A percentile compares a stretch with the other conserved stretches of the same genome.
These are phyloP conservation scores for Heliconius nattereri DNA, from an alignment of 1,140 invertebrate genomes.

Conservation along the genomic window DNA sequence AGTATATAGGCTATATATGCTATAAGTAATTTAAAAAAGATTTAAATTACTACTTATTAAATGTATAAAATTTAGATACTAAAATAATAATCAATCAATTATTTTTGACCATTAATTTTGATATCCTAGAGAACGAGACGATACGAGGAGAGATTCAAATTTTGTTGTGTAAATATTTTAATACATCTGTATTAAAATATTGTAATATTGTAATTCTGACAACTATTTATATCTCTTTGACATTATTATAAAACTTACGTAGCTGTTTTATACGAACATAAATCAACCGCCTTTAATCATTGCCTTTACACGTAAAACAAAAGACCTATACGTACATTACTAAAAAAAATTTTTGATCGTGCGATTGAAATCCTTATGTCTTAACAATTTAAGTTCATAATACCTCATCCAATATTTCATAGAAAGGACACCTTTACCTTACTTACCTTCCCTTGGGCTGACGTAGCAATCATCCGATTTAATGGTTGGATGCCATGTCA, in stretches of 20 bases:
- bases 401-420: not conserved
- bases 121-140: no score
- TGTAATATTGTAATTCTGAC: not conserved
- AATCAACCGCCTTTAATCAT: conserved; percentile 42
- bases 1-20: no score
- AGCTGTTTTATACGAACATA: conserved; percentile 24
- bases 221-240: not conserved
- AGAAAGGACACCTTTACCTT: not conserved
- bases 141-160: no score
- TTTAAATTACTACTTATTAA: no score
- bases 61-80: no score
- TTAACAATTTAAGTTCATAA: not conserved
- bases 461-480: conserved; percentile 66
- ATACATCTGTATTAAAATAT: not conserved
- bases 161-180: no score
- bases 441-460: conserved; percentile 15
- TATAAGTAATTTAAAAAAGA: no score
- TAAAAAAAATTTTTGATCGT: not conserved
- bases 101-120: no score
- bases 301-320: conserved; percentile 35
- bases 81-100: no score
- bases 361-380: not conserved
- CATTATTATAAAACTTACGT: not conserved
- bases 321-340: not conserved
- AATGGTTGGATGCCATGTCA: conserved; percentile 76